Evolutionary conservation across 2,113 vertebrate species (phyloP).

Genomic region (Osmerus eperlanus): DNA sequence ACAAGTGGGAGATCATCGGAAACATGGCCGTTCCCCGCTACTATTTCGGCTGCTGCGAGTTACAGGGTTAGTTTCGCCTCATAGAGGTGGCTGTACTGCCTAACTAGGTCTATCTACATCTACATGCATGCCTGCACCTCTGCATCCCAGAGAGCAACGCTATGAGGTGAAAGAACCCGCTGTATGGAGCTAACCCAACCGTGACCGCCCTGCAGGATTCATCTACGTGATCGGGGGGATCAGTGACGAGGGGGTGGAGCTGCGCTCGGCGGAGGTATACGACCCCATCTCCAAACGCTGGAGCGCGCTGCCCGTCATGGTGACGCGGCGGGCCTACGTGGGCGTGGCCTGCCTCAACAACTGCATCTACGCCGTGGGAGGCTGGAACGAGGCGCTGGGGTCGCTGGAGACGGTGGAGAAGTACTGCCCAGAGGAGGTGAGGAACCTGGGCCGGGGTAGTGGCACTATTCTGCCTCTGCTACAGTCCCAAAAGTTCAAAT

Average conservation of each 20-base stretch:
- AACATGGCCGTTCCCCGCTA: constrained; percentile 90
- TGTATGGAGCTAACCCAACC: too few species aligned
- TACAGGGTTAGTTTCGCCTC: constrained; percentile 78
- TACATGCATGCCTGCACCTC: too few species aligned
- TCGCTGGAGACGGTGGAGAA: constrained; percentile 90
- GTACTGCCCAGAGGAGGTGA: constrained; percentile 94
- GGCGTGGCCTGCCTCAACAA: constrained; percentile 90
- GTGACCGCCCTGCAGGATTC: constrained; percentile 73
- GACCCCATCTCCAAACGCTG: constrained; percentile 89
- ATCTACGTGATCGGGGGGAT: constrained; percentile 95
- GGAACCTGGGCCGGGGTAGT: background rate
- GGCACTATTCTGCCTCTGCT: background rate
- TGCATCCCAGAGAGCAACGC: too few species aligned
- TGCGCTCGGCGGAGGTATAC: constrained; percentile 87
- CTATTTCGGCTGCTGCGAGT: constrained; percentile 95
- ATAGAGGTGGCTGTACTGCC: too few species aligned
- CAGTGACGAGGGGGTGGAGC: constrained; percentile 87
- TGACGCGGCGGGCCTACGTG: constrained; percentile 86
- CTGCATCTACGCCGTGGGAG: constrained; percentile 91
- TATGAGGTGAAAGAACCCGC: too few species aligned
- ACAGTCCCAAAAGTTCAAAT: background rate
- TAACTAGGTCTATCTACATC: too few species aligned
- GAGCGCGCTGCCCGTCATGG: constrained; percentile 88
- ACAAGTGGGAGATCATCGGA: constrained; percentile 92
- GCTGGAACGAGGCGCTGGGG: constrained; percentile 91